Conservation (phyloP, 2,888 invertebrate species). For the Coremacera marginata region DNA sequence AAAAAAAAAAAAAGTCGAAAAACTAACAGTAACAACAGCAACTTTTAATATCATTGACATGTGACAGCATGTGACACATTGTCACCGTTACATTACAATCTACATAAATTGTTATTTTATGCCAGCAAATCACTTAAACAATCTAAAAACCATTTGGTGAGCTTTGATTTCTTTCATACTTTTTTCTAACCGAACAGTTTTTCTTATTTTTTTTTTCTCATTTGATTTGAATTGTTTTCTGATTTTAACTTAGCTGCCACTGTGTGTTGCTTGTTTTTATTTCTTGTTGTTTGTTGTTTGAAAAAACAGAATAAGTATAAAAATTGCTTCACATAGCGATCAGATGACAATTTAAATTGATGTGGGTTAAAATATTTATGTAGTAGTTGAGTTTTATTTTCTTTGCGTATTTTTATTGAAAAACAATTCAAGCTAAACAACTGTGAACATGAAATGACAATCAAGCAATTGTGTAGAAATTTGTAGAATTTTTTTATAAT, state of each 20-base stretch:
- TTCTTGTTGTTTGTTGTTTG: neutral
- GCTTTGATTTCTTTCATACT: constrained; percentile 18
- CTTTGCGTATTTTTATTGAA: neutral
- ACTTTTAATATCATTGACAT: constrained; percentile 53
- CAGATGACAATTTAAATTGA: constrained; percentile 4
- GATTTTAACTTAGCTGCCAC: constrained; percentile 17
- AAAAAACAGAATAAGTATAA: neutral
- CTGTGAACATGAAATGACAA: constrained; percentile 20
- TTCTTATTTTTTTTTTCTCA: neutral
- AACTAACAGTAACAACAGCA: neutral
- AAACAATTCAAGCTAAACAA: neutral
- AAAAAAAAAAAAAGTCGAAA: neutral
- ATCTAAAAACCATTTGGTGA: constrained; percentile 35
- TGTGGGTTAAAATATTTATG: constrained; percentile 16
- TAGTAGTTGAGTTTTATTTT: neutral
- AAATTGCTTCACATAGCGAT: neutral
- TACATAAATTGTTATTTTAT: constrained; percentile 61
- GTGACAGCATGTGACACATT: constrained; percentile 59
- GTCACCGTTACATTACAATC: constrained; percentile 61
- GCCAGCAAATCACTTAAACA: constrained; percentile 33
- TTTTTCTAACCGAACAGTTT: neutral
- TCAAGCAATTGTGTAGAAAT: neutral
- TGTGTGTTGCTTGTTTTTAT: constrained; percentile 17
- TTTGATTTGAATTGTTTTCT: constrained; percentile 37
- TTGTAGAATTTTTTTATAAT: neutral